Conservation (phyloP, 2,888 invertebrate genomes). For the Beris morrisii region DNA sequence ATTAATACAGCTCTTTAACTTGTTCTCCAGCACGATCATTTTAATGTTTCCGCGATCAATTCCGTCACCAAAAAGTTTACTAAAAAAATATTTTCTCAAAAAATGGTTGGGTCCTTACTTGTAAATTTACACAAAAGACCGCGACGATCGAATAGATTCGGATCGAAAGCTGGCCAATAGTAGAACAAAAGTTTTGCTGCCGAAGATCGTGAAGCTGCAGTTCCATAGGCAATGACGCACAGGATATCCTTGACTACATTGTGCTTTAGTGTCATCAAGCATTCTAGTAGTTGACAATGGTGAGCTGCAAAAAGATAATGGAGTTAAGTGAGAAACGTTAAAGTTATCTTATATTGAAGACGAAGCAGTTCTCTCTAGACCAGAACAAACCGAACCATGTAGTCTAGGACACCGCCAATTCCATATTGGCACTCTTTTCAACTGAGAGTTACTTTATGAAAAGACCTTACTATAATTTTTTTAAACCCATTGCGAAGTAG, state of each 20-base stretch:
- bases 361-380: no score
- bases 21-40: no score
- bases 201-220: slow-evolving; percentile 88
- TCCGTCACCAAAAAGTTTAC: no score
- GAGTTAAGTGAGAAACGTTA: not conserved
- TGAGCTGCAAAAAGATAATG: slow-evolving; percentile 65
- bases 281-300: slow-evolving; percentile 95
- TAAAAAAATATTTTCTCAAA: no score
- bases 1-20: no score
- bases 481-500: no score
- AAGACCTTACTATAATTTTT: no score
- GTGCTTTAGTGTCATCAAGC: slow-evolving; percentile 91
- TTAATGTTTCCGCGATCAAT: no score
- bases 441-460: no score
- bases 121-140: slow-evolving; percentile 85
- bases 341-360: no score
- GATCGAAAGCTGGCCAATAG: slow-evolving; percentile 98
- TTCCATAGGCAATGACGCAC: slow-evolving; percentile 95
- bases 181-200: slow-evolving; percentile 97
- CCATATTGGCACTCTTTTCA: not conserved
- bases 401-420: not conserved
- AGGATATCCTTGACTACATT: slow-evolving; percentile 90
- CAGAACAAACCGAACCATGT: no score
- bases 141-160: slow-evolving; percentile 87
- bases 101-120: slow-evolving; percentile 59